Conservation (phyloP, 2,113 vertebrate genomes). For the Taxidea taxus region DNA sequence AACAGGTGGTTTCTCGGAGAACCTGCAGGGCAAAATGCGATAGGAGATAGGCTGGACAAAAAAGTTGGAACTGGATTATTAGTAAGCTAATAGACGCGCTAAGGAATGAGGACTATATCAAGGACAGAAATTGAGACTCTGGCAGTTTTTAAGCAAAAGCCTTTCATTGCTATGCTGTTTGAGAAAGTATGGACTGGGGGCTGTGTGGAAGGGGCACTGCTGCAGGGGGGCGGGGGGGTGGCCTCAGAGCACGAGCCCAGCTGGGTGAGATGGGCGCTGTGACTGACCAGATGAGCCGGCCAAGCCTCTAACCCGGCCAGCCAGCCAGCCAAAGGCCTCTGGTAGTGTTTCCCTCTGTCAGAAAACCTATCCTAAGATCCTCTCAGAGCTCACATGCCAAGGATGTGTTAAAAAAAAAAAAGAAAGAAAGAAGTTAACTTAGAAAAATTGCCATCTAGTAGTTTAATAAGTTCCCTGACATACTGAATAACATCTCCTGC, state of each 20-base stretch:
- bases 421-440: constrained; percentile 39
- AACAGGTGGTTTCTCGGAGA: background rate
- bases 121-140: background rate
- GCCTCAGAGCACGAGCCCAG: background rate
- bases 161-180: background rate
- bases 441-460: background rate
- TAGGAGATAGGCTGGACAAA: background rate
- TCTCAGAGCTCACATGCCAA: background rate
- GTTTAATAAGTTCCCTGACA: constrained; percentile 37
- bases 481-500: constrained; percentile 6
- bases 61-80: too few species aligned
- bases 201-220: too few species aligned
- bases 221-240: fast-evolving
- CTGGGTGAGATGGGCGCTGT: fast-evolving
- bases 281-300: background rate
- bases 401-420: background rate
- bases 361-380: background rate
- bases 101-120: background rate
- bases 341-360: background rate
- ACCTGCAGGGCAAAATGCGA: background rate
- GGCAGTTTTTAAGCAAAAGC: background rate
- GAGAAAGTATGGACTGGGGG: background rate
- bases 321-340: background rate
- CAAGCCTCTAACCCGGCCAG: background rate
- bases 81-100: background rate